Evolutionary conservation across 1,140 invertebrate species (phyloP).

Genomic region (Zeugodacus cucurbitae): DNA sequence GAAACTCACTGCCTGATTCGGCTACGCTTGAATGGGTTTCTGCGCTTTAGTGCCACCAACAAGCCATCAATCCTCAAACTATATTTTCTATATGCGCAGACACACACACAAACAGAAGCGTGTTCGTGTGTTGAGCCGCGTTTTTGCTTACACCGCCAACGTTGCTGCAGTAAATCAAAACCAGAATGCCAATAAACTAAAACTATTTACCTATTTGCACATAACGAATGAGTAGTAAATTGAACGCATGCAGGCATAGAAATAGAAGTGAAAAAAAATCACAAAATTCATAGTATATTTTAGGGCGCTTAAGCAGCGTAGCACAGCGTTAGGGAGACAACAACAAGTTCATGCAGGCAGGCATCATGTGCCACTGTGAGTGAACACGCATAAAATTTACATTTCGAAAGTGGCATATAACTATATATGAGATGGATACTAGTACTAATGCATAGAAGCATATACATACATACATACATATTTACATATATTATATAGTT

Average conservation of each 20-base stretch:
- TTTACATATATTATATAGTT: not conserved
- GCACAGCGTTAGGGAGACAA: no score
- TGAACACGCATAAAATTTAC: constrained; percentile 5
- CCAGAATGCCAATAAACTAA: constrained; percentile 23
- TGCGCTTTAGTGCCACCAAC: not conserved
- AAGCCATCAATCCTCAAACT: not conserved
- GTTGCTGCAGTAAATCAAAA: constrained; percentile 23
- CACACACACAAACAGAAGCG: no score
- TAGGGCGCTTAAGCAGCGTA: not conserved
- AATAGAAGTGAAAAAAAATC: not conserved
- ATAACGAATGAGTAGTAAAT: not conserved
- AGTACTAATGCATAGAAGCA: not conserved
- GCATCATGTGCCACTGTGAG: not conserved
- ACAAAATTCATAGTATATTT: not conserved
- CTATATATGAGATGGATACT: not conserved
- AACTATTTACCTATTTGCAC: constrained; percentile 16
- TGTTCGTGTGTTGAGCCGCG: not conserved
- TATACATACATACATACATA: not conserved
- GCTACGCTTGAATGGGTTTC: not conserved
- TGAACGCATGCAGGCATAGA: not conserved
- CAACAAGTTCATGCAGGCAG: not conserved
- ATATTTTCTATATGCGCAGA: not conserved
- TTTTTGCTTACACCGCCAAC: not conserved
- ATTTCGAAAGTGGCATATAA: not conserved
- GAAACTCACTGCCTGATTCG: not conserved